phyloP scores from a whole-genome alignment of 1,140 invertebrate species.

The Chironomus striatipennis region DNA sequence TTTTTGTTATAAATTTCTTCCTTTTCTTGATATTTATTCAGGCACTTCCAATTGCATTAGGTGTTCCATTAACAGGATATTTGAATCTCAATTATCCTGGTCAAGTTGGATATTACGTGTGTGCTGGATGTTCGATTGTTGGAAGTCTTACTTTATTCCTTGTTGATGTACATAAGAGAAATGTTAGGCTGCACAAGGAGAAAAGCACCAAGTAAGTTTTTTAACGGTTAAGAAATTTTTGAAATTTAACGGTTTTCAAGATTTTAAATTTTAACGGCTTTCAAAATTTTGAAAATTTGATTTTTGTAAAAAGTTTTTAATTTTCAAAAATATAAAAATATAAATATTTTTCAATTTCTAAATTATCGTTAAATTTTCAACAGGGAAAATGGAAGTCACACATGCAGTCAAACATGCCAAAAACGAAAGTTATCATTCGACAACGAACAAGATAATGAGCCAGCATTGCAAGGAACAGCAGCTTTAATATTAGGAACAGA shows the following conservation, averaged over 20 bases:
- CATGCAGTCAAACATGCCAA: constrained; percentile 31
- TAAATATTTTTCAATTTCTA: too few relatives aligned
- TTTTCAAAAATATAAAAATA: too few relatives aligned
- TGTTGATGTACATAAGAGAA: constrained; percentile 66
- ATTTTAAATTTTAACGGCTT: too few relatives aligned
- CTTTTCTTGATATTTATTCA: background rate
- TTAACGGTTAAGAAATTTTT: background rate
- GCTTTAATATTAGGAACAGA: constrained; percentile 40
- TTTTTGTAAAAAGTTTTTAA: too few relatives aligned
- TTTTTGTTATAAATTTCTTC: background rate
- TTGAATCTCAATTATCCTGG: constrained; percentile 65
- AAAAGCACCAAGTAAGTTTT: constrained; percentile 38
- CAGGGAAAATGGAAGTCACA: constrained; percentile 6
- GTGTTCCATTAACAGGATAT: constrained; percentile 70
- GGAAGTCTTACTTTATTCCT: constrained; percentile 69
- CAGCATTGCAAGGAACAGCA: constrained; percentile 40
- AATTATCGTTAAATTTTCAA: constrained; percentile 37
- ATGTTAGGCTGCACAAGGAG: constrained; percentile 58
- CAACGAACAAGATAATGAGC: constrained; percentile 49
- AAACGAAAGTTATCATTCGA: constrained; percentile 49
- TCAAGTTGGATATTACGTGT: constrained; percentile 73
- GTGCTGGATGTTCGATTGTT: constrained; percentile 64
- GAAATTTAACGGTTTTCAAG: background rate
- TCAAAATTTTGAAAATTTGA: too few relatives aligned
- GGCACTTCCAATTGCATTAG: constrained; percentile 74